Evolutionary conservation across 2,113 vertebrate genomes (phyloP), one percentile per base, ranked within the genome.

Genomic region (Pelvicachromis taeniatus): DNA sequence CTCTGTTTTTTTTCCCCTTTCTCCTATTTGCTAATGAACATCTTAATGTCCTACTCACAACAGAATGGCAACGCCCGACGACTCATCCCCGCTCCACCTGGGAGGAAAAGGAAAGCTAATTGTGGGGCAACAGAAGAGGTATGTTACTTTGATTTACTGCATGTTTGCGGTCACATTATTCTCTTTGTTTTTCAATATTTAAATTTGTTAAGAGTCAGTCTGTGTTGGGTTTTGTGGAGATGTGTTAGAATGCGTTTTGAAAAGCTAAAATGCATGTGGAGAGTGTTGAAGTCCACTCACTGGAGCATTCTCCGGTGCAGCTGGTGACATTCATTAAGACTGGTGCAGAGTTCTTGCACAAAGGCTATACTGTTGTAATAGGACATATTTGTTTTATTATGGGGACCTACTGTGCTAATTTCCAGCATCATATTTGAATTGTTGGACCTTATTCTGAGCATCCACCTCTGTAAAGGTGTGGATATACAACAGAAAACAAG

Each of bases 61-160:
- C 1, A 98, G 96, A 98, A 98, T 85, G 98, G 98, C 53, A 97
- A 96, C 0, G 95, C 97, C 1, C 95, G 97, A 2, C 95, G 97
- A 77, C 91, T 96, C 77, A 91, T 96, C 77, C 94, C 96, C 1
- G 90, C 97, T 9, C 97, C 97, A 90, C 96, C 97, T 0, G 98
- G 97, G 17, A 95, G 98, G 92, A 99, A 99, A 88, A 95, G 98
- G 54, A 99, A 99, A 87, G 97, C 97, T 0, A 97, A 97, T 77
- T 97, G 97, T 78, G 95, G 97, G 33, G 96, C 96, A 80, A 94
- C 96, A 1, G 97, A 98, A 19, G 98, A 98, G 97, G 98, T 98
- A 52, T 21, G 45, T 19, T 26, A 6, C 79, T 33, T 21, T 5
- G 31, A 1, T 54, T 11, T 75, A n/a, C 29, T 45, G 61, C 13